Evolutionary conservation across 92 coral and sea anemone genomes (phyloP).

Genomic region (Chrysogorgia sp.): DNA sequence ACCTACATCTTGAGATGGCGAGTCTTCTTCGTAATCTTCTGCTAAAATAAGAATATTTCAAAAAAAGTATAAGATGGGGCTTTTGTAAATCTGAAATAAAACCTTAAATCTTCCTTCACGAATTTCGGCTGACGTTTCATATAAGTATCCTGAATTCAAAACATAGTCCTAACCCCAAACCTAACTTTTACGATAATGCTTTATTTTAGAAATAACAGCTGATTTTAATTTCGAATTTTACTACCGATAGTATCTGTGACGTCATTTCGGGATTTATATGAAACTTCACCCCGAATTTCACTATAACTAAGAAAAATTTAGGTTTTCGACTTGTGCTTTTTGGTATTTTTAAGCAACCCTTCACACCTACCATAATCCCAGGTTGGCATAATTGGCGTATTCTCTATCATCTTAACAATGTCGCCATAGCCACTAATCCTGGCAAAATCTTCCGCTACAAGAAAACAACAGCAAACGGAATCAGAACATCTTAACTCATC

Average conservation of each 20-base stretch:
- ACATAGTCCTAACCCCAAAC: too few relatives aligned
- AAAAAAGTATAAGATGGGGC: too few relatives aligned
- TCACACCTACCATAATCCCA: slow-evolving; percentile 82
- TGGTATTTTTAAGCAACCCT: not conserved
- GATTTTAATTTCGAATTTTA: too few relatives aligned
- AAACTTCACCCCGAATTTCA: not conserved
- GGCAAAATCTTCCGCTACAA: slow-evolving; percentile 90
- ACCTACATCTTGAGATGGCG: slow-evolving; percentile 32
- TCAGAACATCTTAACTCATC: too few relatives aligned
- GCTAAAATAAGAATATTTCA: not conserved
- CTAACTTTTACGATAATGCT: too few relatives aligned
- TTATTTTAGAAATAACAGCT: too few relatives aligned
- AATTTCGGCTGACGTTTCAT: too few relatives aligned
- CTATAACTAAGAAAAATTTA: not conserved
- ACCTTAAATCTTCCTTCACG: not conserved
- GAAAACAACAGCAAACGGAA: not conserved
- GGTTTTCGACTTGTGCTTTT: not conserved
- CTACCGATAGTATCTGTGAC: too few relatives aligned
- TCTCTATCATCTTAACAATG: slow-evolving; percentile 73
- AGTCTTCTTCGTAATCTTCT: slow-evolving; percentile 34
- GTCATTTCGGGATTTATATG: too few relatives aligned
- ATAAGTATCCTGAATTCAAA: too few relatives aligned
- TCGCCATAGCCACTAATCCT: slow-evolving; percentile 83
- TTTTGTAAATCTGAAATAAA: too few relatives aligned
- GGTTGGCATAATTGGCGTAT: slow-evolving; percentile 84